Evolutionary conservation across 2,113 vertebrate genomes (phyloP).

Genomic region (Upupa epops): DNA sequence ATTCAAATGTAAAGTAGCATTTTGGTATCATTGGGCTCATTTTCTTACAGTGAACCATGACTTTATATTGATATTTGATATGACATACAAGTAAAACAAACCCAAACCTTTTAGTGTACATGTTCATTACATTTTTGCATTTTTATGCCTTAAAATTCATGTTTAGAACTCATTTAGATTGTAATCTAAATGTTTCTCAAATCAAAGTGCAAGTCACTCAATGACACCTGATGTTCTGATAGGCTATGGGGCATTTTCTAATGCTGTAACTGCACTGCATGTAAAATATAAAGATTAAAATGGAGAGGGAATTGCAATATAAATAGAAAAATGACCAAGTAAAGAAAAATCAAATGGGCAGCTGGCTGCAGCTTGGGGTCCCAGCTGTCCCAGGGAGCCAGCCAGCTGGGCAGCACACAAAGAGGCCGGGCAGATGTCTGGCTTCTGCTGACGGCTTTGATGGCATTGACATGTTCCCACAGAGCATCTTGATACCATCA

Average conservation of each 20-base stretch:
- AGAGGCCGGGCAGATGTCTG: conserved; percentile 43
- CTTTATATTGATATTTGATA: background rate
- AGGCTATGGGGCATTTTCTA: background rate
- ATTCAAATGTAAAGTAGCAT: background rate
- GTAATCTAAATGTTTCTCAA: background rate
- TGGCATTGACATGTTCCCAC: conserved; percentile 14
- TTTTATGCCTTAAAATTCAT: background rate
- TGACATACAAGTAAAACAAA: background rate
- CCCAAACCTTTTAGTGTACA: fast-evolving
- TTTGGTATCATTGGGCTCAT: background rate
- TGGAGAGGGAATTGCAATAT: background rate
- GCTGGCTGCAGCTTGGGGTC: background rate
- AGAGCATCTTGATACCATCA: background rate
- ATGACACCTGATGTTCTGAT: background rate
- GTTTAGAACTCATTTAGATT: background rate
- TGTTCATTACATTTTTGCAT: background rate
- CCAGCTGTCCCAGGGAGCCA: conserved; percentile 37
- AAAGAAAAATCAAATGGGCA: background rate
- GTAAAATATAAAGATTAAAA: background rate
- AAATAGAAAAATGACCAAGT: background rate
- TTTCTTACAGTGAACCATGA: background rate
- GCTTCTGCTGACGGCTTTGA: conserved; percentile 15
- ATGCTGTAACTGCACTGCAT: background rate
- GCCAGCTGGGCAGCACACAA: conserved; percentile 46
- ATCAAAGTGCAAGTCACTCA: too few relatives aligned